phyloP scores from a whole-genome alignment of 2,797 vertebrate genomes.

The Triplophysa yarkandensis region DNA sequence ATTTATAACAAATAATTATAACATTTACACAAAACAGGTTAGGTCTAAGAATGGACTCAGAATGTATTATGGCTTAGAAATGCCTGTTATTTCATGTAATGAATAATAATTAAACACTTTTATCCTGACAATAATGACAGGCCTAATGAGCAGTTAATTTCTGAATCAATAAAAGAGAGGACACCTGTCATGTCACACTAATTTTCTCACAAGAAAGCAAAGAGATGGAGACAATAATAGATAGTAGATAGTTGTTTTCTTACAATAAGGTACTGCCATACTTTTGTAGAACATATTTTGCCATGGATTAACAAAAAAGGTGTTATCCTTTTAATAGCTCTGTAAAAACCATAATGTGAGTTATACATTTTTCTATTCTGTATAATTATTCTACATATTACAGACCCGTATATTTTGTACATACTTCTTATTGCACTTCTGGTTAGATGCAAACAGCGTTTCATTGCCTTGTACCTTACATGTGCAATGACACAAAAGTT shows the following conservation, averaged over 20 bases:
- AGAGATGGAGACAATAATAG: slow-evolving; percentile 50
- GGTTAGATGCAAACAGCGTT: too few relatives aligned
- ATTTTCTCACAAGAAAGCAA: neutral
- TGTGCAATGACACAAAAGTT: too few relatives aligned
- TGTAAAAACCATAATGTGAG: slow-evolving; percentile 63
- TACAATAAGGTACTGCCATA: slow-evolving; percentile 65
- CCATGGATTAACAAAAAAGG: slow-evolving; percentile 74
- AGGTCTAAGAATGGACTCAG: neutral
- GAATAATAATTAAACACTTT: neutral
- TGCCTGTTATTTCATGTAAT: neutral
- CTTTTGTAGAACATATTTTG: slow-evolving; percentile 65
- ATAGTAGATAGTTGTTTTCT: too few relatives aligned
- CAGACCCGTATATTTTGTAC: too few relatives aligned
- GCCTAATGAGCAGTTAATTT: neutral
- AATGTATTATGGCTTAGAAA: neutral
- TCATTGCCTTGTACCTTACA: too few relatives aligned
- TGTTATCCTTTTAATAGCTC: slow-evolving; percentile 72
- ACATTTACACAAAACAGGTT: too few relatives aligned
- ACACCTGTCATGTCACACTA: slow-evolving; percentile 22
- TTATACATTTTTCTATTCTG: too few relatives aligned
- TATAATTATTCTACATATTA: too few relatives aligned
- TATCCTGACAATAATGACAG: neutral
- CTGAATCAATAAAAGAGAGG: slow-evolving; percentile 60
- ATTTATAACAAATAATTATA: too few relatives aligned
- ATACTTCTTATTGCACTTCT: too few relatives aligned